phyloP scores from a whole-genome alignment of 2,113 vertebrate species.

The Gorsachius goisagi region DNA sequence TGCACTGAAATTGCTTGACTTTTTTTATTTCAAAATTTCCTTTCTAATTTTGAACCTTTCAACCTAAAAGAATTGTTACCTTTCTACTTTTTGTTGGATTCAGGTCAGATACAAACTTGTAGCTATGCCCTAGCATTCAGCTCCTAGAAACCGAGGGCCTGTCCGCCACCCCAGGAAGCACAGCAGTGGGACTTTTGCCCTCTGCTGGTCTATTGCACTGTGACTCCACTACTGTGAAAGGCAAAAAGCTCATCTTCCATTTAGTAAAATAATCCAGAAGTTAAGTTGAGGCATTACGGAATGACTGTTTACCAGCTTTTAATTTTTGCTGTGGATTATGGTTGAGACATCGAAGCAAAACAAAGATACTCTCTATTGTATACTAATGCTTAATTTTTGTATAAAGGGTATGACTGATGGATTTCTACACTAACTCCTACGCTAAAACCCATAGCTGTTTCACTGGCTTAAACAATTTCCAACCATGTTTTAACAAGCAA shows the following conservation, averaged over 20 bases:
- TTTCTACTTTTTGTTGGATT: neutral
- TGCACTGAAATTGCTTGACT: neutral
- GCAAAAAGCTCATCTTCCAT: neutral
- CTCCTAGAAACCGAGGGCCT: neutral
- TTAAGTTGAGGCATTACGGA: fast-evolving
- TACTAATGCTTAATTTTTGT: neutral
- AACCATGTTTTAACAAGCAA: neutral
- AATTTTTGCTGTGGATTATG: fast-evolving
- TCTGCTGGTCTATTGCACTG: neutral
- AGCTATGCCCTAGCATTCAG: neutral
- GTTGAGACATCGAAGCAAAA: neutral
- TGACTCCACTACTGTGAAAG: neutral
- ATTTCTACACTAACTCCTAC: neutral
- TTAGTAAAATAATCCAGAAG: fast-evolving
- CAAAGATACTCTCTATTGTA: neutral
- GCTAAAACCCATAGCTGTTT: neutral
- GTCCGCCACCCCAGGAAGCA: too few relatives aligned
- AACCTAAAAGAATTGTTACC: neutral
- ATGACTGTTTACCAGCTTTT: fast-evolving
- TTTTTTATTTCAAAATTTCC: neutral
- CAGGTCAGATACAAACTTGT: neutral
- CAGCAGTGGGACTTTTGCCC: neutral
- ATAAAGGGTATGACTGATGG: neutral
- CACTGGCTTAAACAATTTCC: neutral
- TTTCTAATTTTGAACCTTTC: neutral